Evolutionary conservation across 1,140 invertebrate genomes (phyloP), one percentile per base, ranked within the genome.

Genomic region (Melanaphis sacchari): DNA sequence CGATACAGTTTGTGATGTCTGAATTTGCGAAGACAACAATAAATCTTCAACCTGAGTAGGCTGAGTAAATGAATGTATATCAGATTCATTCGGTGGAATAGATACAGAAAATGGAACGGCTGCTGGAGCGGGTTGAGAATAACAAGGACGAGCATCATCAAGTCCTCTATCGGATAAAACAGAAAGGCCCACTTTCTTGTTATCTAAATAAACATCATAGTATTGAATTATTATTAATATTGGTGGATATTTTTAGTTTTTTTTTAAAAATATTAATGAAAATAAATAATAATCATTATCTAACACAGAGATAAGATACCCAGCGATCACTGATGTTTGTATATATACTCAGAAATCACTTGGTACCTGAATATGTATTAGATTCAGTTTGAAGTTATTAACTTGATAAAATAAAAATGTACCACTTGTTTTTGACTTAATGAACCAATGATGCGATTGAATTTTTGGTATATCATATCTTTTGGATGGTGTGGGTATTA

Each of bases 31-130:
- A 93, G 96, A 96, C 3, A 99, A 95, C 92, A 99, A 95, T 94
- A 99, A 96, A 96, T 99, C 97, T 94, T 98, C 98, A 85, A 97
- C 96, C 93, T 97, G 96, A 46, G 96, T 96, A 5, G 98, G 98
- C 95, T 99, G 98, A 6, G 98, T 99, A 95, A 98, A 99, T 94
- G 97, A 97, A 87, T 97, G 96, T 93, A 93, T 81, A 66, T 93
- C 91, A 43, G 91, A 89, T 59, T 94, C 94, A 31, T 93, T 84
- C 21, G 91, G 91, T 24, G 46, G 81, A 49, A 93, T 54, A 26
- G 91, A 93, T 41, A 54, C 49, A 85, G 81, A n/a, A 52, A 82
- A 93, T 49, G 46, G 26, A 41, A 52, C n/a, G 2, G 91, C n/a
- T 85, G 81, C 81, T n/a, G 49, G 81, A 52, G 91, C 94, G 0